Conservation (phyloP, 2,888 invertebrate genomes). For the Dorcus parallelipipedus region DNA sequence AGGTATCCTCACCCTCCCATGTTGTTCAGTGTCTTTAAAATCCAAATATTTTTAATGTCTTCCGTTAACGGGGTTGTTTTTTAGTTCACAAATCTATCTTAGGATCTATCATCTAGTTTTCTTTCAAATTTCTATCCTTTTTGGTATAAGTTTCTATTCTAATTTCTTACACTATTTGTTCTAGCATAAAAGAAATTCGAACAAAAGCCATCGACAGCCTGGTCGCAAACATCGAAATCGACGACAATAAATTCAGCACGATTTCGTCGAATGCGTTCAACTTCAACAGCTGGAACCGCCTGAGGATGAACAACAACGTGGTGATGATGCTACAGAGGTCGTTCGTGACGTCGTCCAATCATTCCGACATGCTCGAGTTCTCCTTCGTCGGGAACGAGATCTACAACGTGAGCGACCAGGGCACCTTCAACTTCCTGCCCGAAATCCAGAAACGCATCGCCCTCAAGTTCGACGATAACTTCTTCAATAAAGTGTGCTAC, state of each 20-base stretch:
- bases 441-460: constrained; percentile 51
- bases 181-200: constrained; percentile 60
- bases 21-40: too few relatives aligned
- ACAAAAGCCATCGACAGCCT: constrained; percentile 63
- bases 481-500: constrained; percentile 61
- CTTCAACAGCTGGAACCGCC: constrained; percentile 63
- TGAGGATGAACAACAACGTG: constrained; percentile 62
- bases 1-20: too few relatives aligned
- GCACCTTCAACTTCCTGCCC: constrained; percentile 60
- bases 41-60: too few relatives aligned
- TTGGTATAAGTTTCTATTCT: neutral
- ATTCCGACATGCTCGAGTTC: constrained; percentile 42
- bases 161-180: constrained; percentile 32
- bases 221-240: constrained; percentile 57
- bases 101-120: too few relatives aligned
- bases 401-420: constrained; percentile 48
- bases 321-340: constrained; percentile 57
- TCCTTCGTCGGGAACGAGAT: constrained; percentile 58
- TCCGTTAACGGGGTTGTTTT: too few relatives aligned
- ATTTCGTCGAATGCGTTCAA: constrained; percentile 60
- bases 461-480: constrained; percentile 57
- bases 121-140: neutral
- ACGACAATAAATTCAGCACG: constrained; percentile 59
- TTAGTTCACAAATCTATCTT: too few relatives aligned
- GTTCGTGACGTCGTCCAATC: constrained; percentile 39